Conservation (phyloP, 2,888 invertebrate genomes). For the Andrena flavipes region DNA sequence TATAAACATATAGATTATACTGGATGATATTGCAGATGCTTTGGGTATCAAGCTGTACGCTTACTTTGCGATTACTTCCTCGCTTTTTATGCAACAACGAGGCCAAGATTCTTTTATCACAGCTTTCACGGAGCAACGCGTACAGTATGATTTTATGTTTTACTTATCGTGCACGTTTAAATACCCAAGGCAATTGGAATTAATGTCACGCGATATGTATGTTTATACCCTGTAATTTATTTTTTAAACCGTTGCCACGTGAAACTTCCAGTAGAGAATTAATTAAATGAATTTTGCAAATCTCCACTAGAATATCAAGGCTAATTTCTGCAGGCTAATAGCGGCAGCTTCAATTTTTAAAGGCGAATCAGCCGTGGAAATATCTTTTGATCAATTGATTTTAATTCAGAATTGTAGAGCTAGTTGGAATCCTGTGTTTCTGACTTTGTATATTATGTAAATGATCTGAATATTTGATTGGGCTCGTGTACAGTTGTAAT, state of each 20-base stretch:
- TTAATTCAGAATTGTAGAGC: neutral
- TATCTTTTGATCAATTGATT: constrained; percentile 5
- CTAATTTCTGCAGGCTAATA: constrained; percentile 1
- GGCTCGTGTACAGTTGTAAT: neutral
- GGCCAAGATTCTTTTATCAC: neutral
- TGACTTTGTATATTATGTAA: neutral
- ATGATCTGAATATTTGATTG: constrained; percentile 9
- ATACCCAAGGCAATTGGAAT: constrained; percentile 14
- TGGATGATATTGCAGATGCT: constrained; percentile 16
- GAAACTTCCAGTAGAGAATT: constrained; percentile 5
- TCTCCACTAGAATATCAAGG: neutral
- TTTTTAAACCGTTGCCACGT: neutral
- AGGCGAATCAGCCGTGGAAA: neutral
- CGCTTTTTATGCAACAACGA: neutral
- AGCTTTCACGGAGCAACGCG: neutral
- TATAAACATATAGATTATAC: constrained; percentile 12
- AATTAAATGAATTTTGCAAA: neutral
- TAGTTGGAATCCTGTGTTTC: neutral
- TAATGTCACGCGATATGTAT: neutral
- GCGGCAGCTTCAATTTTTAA: neutral
- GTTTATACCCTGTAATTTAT: constrained; percentile 20
- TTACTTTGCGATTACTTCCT: neutral
- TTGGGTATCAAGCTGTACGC: constrained; percentile 19
- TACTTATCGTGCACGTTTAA: neutral
- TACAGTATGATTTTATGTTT: neutral